phyloP scores from a whole-genome alignment of 2,113 vertebrate genomes.

The Paradoxurus hermaphroditus region DNA sequence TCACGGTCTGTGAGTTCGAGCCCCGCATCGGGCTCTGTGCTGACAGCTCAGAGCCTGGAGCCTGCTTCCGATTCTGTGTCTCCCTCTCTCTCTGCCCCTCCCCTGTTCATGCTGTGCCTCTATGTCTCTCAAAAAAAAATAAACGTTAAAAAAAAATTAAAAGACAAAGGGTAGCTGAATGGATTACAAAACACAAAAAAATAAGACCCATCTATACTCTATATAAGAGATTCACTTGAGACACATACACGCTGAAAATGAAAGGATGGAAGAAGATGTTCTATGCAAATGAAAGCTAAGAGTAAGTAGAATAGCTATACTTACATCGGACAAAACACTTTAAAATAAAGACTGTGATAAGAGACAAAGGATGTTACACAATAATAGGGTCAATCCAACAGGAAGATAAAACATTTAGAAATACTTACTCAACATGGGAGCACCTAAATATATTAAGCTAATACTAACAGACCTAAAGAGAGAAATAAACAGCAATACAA shows the following conservation, averaged over 20 bases:
- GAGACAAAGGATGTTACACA: neutral
- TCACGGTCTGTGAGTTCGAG: no score
- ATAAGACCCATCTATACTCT: neutral
- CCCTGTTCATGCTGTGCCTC: no score
- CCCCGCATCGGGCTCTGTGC: no score
- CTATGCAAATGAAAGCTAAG: neutral
- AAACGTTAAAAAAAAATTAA: no score
- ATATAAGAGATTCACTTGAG: neutral
- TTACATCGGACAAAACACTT: neutral
- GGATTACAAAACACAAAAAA: no score
- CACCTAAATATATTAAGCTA: neutral
- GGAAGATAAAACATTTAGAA: neutral
- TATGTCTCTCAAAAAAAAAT: no score
- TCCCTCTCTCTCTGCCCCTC: no score
- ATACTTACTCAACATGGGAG: neutral
- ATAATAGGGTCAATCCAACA: neutral
- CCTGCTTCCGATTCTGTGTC: no score
- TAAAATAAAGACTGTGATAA: neutral
- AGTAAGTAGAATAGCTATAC: neutral
- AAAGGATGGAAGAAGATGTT: neutral
- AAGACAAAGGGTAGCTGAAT: neutral
- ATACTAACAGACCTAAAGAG: neutral
- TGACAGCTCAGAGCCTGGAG: no score
- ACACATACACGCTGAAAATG: neutral
- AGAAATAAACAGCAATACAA: neutral